These are phyloP conservation scores for Phrixothrix hirtus DNA, from an alignment of 2,888 invertebrate genomes.

Conservation along the genomic window DNA sequence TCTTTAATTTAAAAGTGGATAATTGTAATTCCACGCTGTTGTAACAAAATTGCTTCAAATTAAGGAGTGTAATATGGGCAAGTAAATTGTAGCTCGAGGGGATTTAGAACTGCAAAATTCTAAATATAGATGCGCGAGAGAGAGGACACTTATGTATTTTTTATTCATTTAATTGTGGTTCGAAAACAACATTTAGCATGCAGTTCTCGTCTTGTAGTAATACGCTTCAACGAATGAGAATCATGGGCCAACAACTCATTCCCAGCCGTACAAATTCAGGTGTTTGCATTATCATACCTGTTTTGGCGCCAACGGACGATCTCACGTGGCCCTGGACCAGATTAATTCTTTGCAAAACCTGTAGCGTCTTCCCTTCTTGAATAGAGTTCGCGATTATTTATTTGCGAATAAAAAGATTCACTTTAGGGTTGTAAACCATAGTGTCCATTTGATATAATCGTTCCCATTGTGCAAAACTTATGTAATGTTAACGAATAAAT, in stretches of 20 bases:
- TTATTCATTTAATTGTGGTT: slow-evolving; percentile 4
- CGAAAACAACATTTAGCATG: slow-evolving; percentile 10
- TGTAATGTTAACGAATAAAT: slow-evolving; percentile 5
- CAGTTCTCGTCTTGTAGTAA: slow-evolving; percentile 9
- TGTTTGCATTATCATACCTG: slow-evolving; percentile 41
- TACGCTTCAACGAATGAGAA: slow-evolving; percentile 21
- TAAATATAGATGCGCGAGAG: not conserved
- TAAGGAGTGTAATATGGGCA: too few relatives aligned
- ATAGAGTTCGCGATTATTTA: slow-evolving; percentile 34
- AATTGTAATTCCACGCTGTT: too few relatives aligned
- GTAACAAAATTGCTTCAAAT: too few relatives aligned
- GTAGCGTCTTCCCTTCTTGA: slow-evolving; percentile 31
- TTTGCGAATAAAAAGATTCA: slow-evolving; percentile 38
- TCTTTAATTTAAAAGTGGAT: too few relatives aligned
- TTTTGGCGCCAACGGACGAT: slow-evolving; percentile 44
- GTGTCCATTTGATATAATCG: slow-evolving; percentile 17
- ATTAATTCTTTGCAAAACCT: slow-evolving; percentile 37
- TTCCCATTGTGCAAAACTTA: slow-evolving; percentile 15
- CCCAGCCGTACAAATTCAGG: slow-evolving; percentile 29
- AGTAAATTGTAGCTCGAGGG: too few relatives aligned
- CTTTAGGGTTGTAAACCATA: slow-evolving; percentile 20
- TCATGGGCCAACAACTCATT: slow-evolving; percentile 19
- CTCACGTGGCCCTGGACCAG: slow-evolving; percentile 29
- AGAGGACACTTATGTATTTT: slow-evolving; percentile 1
- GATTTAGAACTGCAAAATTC: not conserved